These are phyloP conservation scores for Notamacropus eugenii DNA, from an alignment of 2,797 vertebrate genomes.

Conservation along the genomic window DNA sequence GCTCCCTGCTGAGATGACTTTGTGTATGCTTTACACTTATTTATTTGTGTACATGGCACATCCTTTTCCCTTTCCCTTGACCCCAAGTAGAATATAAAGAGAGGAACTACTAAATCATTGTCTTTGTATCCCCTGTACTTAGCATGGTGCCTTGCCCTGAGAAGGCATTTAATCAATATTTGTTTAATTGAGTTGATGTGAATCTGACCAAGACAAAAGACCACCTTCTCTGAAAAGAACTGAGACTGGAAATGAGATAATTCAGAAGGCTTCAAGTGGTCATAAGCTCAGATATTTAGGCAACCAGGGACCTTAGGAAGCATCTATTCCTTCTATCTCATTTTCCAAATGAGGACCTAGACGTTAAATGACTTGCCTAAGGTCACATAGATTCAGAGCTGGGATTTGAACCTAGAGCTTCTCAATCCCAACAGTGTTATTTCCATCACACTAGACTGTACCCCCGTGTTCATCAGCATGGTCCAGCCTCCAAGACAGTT, in stretches of 20 bases:
- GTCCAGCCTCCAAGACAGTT: not conserved
- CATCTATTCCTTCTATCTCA: not conserved
- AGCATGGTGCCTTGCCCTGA: not conserved
- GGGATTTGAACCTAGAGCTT: not conserved
- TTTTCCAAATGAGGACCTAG: not conserved
- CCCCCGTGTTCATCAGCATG: not conserved
- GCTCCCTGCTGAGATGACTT: not conserved
- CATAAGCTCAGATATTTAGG: not conserved
- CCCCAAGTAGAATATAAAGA: not conserved
- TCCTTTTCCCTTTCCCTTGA: not conserved
- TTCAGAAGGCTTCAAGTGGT: not conserved
- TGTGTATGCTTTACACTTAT: not conserved
- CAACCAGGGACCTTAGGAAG: not conserved
- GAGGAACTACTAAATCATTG: not conserved
- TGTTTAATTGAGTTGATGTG: not conserved
- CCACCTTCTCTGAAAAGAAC: not conserved
- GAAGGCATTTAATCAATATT: not conserved
- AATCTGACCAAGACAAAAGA: not conserved
- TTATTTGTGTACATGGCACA: not conserved
- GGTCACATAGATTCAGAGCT: not conserved
- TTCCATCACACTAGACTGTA: not conserved
- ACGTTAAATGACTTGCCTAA: not conserved
- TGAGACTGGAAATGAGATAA: not conserved
- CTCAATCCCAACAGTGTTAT: not conserved
- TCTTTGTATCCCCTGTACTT: not conserved